Base-by-base conservation (phyloP, 1,140 invertebrate species). In the Whitmania pigra region DNA sequence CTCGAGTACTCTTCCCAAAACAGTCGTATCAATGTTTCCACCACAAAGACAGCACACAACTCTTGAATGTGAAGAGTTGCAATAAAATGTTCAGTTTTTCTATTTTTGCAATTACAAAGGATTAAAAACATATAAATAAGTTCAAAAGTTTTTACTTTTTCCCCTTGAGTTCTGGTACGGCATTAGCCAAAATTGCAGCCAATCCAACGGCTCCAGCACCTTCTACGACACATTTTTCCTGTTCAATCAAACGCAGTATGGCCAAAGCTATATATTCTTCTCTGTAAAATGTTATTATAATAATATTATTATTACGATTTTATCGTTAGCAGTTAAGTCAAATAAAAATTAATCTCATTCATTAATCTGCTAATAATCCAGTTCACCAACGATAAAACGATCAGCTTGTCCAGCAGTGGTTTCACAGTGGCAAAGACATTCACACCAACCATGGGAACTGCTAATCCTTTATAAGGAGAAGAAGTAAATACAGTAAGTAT, bases 1-100 rank as follows among this genome's bases (percentile, higher is more conserved):
- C 77, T 96, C 93, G 71, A 96, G 83, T 67, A 91, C 91, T 36
- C 93, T 83, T 0, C 92, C 91, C 60, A 96, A 84, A 0, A 93
- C 88, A 0, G 91, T 93, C 6, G 91, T 92, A 78, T 95, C 92
- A 70, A 96, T 95, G 82, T 96, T 96, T 31, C 93, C 93, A 2
- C 93, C 93, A 78, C 89, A 90, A 0, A 94, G 79, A 43, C 90
- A 85, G 40, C 91, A 83, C 0, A 92, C 91, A 15, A 95, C 89
- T 78, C 90, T 91, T 74, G 71, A 69, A 74, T 57, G 2, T 22
- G 9, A 63, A 31, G 57, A 63, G 20, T 31, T 25, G 29, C 54
- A 57, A 2, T 57, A 57, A 57, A n/a, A 2, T 4, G 25, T 57
- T 57, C 20, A 6, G 31, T 36, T 36, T 36, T 49, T 5, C 15